Percentiles rank a stretch among this genome's conserved stretches.
Conservation (phyloP, 2,888 invertebrate genomes). For the Melanostoma mellinum region DNA sequence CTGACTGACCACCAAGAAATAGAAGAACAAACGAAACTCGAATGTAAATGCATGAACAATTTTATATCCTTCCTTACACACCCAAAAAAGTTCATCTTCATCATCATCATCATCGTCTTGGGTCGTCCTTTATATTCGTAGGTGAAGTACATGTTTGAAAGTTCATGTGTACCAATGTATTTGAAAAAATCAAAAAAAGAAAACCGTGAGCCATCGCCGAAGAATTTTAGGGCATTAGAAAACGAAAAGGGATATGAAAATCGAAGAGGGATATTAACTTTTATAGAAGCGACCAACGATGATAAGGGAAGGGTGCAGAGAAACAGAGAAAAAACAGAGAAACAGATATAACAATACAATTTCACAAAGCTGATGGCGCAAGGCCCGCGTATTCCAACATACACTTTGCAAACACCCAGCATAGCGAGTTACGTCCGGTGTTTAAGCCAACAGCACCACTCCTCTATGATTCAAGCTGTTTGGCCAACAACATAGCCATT, state of each 20-base stretch:
- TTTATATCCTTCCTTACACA: constrained; percentile 14
- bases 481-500: constrained; percentile 43
- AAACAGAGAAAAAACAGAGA: not conserved
- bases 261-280: constrained; percentile 68
- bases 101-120: not conserved
- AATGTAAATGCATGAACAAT: constrained; percentile 45
- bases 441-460: constrained; percentile 46
- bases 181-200: not conserved
- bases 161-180: constrained; percentile 32
- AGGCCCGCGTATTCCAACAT: constrained; percentile 38
- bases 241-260: constrained; percentile 65
- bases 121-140: not conserved
- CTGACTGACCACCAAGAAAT: constrained; percentile 27
- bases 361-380: constrained; percentile 37
- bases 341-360: constrained; percentile 58
- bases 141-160: constrained; percentile 31
- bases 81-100: constrained; percentile 43
- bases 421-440: constrained; percentile 60
- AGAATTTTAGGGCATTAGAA: constrained; percentile 24
- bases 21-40: constrained; percentile 31
- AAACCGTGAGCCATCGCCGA: constrained; percentile 22
- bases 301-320: not conserved
- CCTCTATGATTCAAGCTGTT: constrained; percentile 18
- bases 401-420: constrained; percentile 27
- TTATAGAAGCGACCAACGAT: constrained; percentile 27